These are phyloP conservation scores for Amphiprion clarkii DNA, from an alignment of 2,797 vertebrate genomes.

Conservation along the genomic window DNA sequence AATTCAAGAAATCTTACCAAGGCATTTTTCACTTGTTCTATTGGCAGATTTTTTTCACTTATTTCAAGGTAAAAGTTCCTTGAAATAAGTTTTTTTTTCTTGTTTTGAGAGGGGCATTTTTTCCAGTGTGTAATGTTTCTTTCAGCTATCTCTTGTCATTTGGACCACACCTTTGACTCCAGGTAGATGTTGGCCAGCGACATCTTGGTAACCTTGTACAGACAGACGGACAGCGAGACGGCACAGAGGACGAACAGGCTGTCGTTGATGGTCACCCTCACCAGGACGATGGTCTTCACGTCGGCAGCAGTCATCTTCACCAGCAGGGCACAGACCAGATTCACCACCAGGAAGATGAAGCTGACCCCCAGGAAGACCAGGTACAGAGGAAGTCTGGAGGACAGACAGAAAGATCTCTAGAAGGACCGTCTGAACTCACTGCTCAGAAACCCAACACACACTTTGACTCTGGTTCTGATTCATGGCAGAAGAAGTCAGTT, in stretches of 20 bases:
- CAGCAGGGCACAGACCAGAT: conserved; percentile 92
- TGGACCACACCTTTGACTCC: conserved; percentile 91
- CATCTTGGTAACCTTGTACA: conserved; percentile 97
- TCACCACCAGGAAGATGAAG: conserved; percentile 93
- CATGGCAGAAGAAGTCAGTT: background rate
- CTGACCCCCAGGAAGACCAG: conserved; percentile 89
- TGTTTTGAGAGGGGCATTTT: no score
- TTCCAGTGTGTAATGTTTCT: no score
- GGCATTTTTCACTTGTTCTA: no score
- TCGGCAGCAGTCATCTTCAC: conserved; percentile 89
- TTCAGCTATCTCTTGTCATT: background rate
- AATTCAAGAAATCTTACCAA: no score
- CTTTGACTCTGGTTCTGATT: background rate
- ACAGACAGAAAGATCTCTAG: background rate
- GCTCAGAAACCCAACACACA: no score
- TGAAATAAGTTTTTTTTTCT: no score
- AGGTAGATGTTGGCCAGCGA: conserved; percentile 94
- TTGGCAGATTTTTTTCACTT: no score
- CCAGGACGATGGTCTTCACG: conserved; percentile 90
- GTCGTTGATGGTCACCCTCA: conserved; percentile 94
- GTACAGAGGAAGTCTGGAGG: conserved; percentile 83
- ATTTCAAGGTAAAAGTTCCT: no score
- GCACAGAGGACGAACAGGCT: conserved; percentile 93
- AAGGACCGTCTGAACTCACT: background rate
- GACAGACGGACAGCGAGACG: conserved; percentile 91